These are phyloP conservation scores for Ichneumoninae sp. DNA, from an alignment of 2,888 invertebrate genomes.

Conservation along the genomic window DNA sequence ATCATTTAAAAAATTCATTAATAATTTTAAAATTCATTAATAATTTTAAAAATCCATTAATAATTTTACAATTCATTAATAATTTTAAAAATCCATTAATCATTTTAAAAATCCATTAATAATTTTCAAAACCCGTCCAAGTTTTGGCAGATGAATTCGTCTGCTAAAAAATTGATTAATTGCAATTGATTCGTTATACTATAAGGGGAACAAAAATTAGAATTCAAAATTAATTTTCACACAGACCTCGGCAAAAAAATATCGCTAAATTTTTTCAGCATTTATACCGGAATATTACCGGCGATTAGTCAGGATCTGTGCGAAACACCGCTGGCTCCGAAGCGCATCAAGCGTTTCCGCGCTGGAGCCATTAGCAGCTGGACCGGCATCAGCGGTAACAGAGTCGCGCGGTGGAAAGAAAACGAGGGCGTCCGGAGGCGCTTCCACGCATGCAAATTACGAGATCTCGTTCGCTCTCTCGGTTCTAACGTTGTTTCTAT, in stretches of 20 bases:
- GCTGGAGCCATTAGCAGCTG: slow-evolving; percentile 48
- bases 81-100: too few relatives aligned
- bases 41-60: too few relatives aligned
- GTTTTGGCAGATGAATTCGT: too few relatives aligned
- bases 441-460: slow-evolving; percentile 64
- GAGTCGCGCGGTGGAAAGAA: slow-evolving; percentile 41
- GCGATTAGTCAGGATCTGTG: not conserved
- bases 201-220: not conserved
- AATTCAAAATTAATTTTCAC: not conserved
- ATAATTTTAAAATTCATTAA: too few relatives aligned
- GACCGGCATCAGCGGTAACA: slow-evolving; percentile 35
- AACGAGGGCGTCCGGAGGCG: slow-evolving; percentile 60
- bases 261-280: not conserved
- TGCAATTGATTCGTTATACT: too few relatives aligned
- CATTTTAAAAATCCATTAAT: too few relatives aligned
- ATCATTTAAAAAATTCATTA: too few relatives aligned
- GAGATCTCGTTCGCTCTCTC: slow-evolving; percentile 49
- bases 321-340: slow-evolving; percentile 32
- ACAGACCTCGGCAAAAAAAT: too few relatives aligned
- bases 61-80: too few relatives aligned
- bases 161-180: not conserved
- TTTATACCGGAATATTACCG: not conserved
- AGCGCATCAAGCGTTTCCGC: slow-evolving; percentile 34
- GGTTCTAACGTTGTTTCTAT: slow-evolving; percentile 8
- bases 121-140: too few relatives aligned